phyloP scores from a whole-genome alignment of 1,140 invertebrate species.

The Solen grandis region DNA sequence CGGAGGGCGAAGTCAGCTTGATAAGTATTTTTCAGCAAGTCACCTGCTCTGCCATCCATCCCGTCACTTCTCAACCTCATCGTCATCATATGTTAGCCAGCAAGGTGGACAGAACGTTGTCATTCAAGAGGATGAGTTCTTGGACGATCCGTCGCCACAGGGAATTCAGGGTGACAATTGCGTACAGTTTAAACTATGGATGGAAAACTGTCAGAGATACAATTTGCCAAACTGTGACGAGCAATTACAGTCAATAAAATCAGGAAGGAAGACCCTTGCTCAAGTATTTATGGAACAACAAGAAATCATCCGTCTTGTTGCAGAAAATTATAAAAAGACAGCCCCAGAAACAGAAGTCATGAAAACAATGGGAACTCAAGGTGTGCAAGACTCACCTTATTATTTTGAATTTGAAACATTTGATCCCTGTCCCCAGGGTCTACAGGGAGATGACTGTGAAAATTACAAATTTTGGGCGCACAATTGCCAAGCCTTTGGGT shows the following conservation, averaged over 20 bases:
- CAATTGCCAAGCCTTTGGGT: slow-evolving; percentile 68
- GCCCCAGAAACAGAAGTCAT: slow-evolving; percentile 21
- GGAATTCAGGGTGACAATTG: slow-evolving; percentile 74
- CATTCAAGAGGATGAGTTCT: slow-evolving; percentile 26
- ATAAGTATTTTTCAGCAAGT: slow-evolving; percentile 87
- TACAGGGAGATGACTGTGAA: slow-evolving; percentile 71
- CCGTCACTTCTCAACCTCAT: slow-evolving; percentile 47
- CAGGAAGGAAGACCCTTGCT: slow-evolving; percentile 68
- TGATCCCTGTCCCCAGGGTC: slow-evolving; percentile 69
- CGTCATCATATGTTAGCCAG: slow-evolving; percentile 78
- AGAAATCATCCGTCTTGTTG: slow-evolving; percentile 62
- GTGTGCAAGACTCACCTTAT: slow-evolving; percentile 22
- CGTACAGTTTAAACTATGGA: slow-evolving; percentile 70
- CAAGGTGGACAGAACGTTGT: slow-evolving; percentile 15
- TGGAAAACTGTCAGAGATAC: slow-evolving; percentile 72
- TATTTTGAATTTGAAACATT: not conserved
- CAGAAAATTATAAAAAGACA: slow-evolving; percentile 51
- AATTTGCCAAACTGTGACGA: slow-evolving; percentile 72
- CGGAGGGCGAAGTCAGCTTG: slow-evolving; percentile 80
- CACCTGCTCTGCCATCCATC: slow-evolving; percentile 83
- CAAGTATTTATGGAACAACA: slow-evolving; percentile 71
- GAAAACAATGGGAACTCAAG: slow-evolving; percentile 26
- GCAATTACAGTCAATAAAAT: slow-evolving; percentile 63
- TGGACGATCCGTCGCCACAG: slow-evolving; percentile 64
- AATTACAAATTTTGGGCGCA: slow-evolving; percentile 71